Evolutionary conservation across 2,113 vertebrate genomes (phyloP).

Genomic region (Gopherus evgoodei): DNA sequence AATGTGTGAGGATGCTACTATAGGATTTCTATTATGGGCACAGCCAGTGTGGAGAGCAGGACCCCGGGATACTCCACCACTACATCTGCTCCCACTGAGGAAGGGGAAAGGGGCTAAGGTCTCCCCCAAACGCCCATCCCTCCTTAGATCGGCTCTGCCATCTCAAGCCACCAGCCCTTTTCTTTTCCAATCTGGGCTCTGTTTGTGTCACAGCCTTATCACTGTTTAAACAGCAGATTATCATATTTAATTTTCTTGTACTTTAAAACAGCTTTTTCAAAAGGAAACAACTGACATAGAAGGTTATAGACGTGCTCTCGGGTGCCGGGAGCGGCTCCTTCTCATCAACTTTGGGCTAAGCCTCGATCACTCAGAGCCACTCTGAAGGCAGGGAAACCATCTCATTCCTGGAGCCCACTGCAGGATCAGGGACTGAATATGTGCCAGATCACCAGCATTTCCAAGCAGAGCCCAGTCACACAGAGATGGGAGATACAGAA

Average conservation of each 20-base stretch:
- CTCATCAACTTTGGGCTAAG: neutral
- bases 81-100: neutral
- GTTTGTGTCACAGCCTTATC: slow-evolving; percentile 55
- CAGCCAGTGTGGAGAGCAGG: too few relatives aligned
- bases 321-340: neutral
- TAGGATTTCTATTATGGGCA: too few relatives aligned
- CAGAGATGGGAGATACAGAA: neutral
- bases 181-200: neutral
- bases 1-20: too few relatives aligned
- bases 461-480: neutral
- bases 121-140: neutral
- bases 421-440: neutral
- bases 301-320: slow-evolving; percentile 30
- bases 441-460: neutral
- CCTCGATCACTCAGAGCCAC: neutral
- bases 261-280: slow-evolving; percentile 43
- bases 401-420: neutral
- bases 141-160: neutral
- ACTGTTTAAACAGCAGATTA: neutral
- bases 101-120: neutral
- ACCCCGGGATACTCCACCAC: neutral
- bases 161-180: neutral
- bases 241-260: neutral
- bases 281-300: neutral
- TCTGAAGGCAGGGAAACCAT: neutral